Percentiles rank a stretch among this genome's conserved stretches.
Evolutionary conservation across 2,113 vertebrate genomes (phyloP).

Genomic region (Zosterops japonicus): DNA sequence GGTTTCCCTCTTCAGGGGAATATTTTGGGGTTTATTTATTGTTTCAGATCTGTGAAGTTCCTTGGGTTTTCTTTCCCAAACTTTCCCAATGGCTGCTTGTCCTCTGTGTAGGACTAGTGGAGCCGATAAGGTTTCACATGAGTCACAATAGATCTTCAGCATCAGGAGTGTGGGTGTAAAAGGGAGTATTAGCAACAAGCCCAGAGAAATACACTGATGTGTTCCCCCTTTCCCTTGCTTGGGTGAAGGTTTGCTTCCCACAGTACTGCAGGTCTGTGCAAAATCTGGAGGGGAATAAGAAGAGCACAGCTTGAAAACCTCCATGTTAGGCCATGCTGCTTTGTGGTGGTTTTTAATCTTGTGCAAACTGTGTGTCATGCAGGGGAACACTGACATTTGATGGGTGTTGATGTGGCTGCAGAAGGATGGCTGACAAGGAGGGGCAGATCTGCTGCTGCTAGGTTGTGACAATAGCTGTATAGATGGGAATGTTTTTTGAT

Average conservation of each 20-base stretch:
- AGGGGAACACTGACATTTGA: background rate
- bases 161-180: background rate
- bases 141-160: background rate
- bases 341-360: background rate
- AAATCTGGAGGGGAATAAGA: background rate
- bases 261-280: background rate
- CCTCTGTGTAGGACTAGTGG: background rate
- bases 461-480: background rate
- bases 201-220: background rate
- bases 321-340: background rate
- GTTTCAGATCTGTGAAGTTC: background rate
- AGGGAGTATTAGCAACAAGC: background rate
- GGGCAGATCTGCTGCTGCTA: background rate
- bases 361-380: background rate
- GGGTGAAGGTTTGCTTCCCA: background rate
- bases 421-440: background rate
- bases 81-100: background rate
- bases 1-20: background rate
- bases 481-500: background rate
- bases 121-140: background rate
- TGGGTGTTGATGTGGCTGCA: background rate
- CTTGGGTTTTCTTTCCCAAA: background rate
- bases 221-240: background rate
- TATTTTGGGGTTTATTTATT: background rate
- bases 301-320: background rate